Conservation (phyloP, 2,113 vertebrate species). For the Blennius ocellaris region DNA sequence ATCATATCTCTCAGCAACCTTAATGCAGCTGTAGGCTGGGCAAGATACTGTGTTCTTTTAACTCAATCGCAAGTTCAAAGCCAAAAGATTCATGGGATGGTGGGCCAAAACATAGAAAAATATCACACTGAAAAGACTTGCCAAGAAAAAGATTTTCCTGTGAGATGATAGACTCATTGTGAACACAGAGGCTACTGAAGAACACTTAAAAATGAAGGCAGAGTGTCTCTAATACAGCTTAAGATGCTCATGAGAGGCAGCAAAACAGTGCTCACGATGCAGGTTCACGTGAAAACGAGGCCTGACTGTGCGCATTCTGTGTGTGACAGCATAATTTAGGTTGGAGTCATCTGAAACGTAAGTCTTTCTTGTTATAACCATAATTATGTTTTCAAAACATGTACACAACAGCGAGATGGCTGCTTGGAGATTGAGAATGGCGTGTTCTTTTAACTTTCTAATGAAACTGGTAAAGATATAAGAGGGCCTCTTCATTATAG, state of each 20-base stretch:
- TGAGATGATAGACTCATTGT: too few relatives aligned
- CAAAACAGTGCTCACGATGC: not conserved
- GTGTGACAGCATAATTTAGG: too few relatives aligned
- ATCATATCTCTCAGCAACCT: too few relatives aligned
- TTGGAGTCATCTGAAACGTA: conserved; percentile 7
- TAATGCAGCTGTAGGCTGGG: too few relatives aligned
- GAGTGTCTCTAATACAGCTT: not conserved
- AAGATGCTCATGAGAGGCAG: not conserved
- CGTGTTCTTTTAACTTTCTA: not conserved
- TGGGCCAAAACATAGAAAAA: too few relatives aligned
- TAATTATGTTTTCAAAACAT: conserved; percentile 18
- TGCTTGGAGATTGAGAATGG: conserved; percentile 9
- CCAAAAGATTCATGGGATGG: too few relatives aligned
- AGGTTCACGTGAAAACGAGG: too few relatives aligned
- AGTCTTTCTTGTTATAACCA: conserved; percentile 6
- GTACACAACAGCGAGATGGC: not conserved
- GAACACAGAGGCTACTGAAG: not conserved
- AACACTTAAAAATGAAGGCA: not conserved
- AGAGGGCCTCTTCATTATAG: conserved; percentile 10
- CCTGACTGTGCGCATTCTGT: too few relatives aligned
- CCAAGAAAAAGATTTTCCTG: too few relatives aligned
- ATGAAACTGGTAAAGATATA: conserved; percentile 3
- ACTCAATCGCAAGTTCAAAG: too few relatives aligned
- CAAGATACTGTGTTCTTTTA: too few relatives aligned
- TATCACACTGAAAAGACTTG: too few relatives aligned